Percentiles rank a stretch among this genome's conserved stretches.
These are phyloP conservation scores for Pegea sp. DNA, from an alignment of 23 tunicate genomes.

Conservation along the genomic window DNA sequence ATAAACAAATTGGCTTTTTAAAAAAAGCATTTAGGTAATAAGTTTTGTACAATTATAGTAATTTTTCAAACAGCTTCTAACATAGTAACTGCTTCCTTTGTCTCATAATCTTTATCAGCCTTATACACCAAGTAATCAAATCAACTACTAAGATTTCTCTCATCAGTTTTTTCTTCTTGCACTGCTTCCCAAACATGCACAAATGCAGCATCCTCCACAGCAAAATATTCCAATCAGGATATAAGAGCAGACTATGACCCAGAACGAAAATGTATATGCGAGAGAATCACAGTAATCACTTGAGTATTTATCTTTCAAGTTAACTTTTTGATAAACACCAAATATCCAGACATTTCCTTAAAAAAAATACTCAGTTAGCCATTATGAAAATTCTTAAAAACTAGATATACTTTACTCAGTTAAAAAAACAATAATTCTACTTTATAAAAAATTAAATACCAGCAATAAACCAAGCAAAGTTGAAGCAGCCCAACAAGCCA, in stretches of 20 bases:
- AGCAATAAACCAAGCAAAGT: background rate
- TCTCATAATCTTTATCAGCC: no score
- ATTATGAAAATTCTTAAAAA: background rate
- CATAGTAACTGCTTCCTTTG: no score
- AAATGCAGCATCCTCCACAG: background rate
- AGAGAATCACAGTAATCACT: background rate
- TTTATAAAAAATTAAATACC: no score
- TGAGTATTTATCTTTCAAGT: background rate
- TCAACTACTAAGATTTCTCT: no score
- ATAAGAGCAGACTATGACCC: background rate
- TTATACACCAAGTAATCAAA: no score
- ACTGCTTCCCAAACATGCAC: background rate
- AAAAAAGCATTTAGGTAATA: no score
- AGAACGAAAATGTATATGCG: background rate
- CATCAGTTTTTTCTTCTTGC: no score
- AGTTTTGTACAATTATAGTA: no score
- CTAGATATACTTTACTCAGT: no score
- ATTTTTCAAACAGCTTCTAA: no score
- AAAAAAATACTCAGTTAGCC: background rate
- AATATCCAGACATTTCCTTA: background rate
- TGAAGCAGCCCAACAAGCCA: slow-evolving; percentile 1
- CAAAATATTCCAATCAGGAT: background rate
- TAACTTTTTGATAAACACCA: background rate
- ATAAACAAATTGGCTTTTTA: no score
- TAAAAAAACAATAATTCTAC: no score